Percentiles rank a stretch among this genome's conserved stretches.
Evolutionary conservation across 1,140 invertebrate species (phyloP).

Genomic region (Drosophila lacteicornis): DNA sequence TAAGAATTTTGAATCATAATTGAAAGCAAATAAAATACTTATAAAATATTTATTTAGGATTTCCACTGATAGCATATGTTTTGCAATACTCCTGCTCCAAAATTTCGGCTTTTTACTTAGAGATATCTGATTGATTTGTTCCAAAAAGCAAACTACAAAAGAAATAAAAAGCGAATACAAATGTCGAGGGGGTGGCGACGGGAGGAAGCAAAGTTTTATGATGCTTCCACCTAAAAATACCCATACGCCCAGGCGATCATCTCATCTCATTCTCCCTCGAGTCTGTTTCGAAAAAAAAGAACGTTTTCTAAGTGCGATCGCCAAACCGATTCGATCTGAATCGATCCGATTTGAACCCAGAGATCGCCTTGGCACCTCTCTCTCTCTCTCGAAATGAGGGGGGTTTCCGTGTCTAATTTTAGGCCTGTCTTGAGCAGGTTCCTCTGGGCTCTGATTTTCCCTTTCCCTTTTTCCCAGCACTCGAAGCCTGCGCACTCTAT

Average conservation of each 20-base stretch:
- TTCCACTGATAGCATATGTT: too few species aligned
- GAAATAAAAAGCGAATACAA: not conserved
- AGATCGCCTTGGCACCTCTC: slow-evolving; percentile 5
- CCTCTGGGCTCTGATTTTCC: slow-evolving; percentile 23
- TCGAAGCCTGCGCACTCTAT: slow-evolving; percentile 19
- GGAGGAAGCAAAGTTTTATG: slow-evolving; percentile 21
- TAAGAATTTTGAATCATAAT: too few species aligned
- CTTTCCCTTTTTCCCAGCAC: slow-evolving; percentile 1
- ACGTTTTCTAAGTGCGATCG: slow-evolving; percentile 4
- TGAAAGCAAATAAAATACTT: too few species aligned
- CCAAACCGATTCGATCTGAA: slow-evolving; percentile 4
- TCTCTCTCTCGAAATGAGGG: slow-evolving; percentile 13
- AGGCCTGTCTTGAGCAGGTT: slow-evolving; percentile 43
- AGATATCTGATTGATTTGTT: not conserved
- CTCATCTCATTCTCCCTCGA: slow-evolving; percentile 4
- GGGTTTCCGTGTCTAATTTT: slow-evolving; percentile 34
- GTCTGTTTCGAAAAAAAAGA: not conserved
- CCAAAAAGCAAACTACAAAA: slow-evolving; percentile 1
- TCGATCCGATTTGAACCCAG: slow-evolving; percentile 2
- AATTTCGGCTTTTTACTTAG: not conserved
- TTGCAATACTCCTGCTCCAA: too few species aligned
- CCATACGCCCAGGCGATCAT: slow-evolving; percentile 12
- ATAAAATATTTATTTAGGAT: too few species aligned
- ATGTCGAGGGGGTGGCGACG: not conserved
- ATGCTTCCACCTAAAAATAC: slow-evolving; percentile 48